These are phyloP conservation scores for Lycaon pictus DNA, from an alignment of 2,113 vertebrate genomes.

Conservation along the genomic window DNA sequence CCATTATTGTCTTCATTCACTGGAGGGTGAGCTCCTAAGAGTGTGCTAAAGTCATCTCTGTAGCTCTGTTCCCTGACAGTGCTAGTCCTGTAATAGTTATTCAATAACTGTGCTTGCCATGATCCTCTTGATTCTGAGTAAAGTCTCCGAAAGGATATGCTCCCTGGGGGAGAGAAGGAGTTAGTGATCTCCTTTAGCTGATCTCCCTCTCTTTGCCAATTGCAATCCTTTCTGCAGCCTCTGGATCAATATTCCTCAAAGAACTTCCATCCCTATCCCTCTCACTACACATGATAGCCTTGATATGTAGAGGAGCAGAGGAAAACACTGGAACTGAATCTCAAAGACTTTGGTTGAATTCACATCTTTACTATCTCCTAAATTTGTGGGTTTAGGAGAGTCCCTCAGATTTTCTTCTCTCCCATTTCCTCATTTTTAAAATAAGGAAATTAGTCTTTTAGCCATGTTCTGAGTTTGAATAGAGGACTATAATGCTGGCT, in stretches of 20 bases:
- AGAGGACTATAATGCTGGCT: not conserved
- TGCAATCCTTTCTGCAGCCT: not conserved
- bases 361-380: not conserved
- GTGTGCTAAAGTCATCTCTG: not conserved
- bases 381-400: not conserved
- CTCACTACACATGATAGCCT: not conserved
- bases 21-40: not conserved
- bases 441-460: slow-evolving; percentile 33
- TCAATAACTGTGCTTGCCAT: not conserved
- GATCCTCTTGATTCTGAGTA: slow-evolving; percentile 6
- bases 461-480: slow-evolving; percentile 24
- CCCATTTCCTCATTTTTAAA: slow-evolving; percentile 24
- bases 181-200: not conserved
- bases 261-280: not conserved
- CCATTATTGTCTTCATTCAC: not conserved
- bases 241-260: not conserved
- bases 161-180: not conserved
- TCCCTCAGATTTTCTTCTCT: not conserved
- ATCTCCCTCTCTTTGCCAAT: not conserved
- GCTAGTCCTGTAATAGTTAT: not conserved
- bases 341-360: not conserved
- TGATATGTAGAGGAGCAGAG: not conserved
- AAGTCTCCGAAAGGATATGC: not conserved
- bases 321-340: not conserved
- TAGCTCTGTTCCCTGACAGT: not conserved